Conservation (phyloP, 37 sponge, comb jelly and placozoan species). For the Amphimedon queenslandica region DNA sequence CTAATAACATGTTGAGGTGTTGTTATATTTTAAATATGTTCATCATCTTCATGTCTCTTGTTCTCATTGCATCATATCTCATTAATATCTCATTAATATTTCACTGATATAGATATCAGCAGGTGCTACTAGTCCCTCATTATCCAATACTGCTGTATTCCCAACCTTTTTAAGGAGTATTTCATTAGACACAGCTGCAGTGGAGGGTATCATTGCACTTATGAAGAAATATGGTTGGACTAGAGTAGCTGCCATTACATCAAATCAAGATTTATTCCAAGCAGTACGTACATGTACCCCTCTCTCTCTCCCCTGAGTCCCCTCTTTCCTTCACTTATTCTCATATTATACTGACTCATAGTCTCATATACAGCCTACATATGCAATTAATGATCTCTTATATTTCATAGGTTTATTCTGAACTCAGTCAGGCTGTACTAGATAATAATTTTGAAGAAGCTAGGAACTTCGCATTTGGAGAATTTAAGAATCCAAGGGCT, state of each 20-base stretch:
- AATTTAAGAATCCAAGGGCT: background rate
- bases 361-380: no score
- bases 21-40: no score
- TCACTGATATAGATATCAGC: background rate
- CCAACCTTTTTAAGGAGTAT: constrained; percentile 61
- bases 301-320: no score
- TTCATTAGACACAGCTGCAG: constrained; percentile 53
- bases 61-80: no score
- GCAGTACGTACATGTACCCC: constrained; percentile 40
- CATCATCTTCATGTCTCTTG: no score
- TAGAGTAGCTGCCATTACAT: constrained; percentile 46
- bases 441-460: background rate
- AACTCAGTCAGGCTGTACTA: background rate
- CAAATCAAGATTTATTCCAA: constrained; percentile 7
- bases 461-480: background rate
- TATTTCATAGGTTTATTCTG: background rate
- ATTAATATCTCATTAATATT: background rate
- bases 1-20: no score
- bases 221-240: constrained; percentile 36
- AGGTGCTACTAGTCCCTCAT: constrained; percentile 28
- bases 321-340: no score
- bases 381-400: no score
- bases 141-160: constrained; percentile 42
- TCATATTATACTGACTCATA: no score
- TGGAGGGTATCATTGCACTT: constrained; percentile 14